Conservation (phyloP, 92 coral and sea anemone genomes). For the Chrysogorgia sp. region DNA sequence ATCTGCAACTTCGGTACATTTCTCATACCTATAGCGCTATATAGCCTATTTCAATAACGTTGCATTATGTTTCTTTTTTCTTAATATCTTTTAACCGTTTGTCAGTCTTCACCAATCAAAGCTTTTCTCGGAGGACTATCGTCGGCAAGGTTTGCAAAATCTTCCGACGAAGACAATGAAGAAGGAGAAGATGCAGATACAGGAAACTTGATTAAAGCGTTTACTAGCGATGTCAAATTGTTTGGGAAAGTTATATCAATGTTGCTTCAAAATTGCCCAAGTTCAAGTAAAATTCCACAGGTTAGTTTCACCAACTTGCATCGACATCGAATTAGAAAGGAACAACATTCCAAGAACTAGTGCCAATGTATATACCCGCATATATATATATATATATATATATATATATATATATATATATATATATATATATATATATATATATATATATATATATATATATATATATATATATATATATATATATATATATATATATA, state of each 20-base stretch:
- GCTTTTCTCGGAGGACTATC: slow-evolving; percentile 69
- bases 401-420: too few species aligned
- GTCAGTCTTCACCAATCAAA: slow-evolving; percentile 60
- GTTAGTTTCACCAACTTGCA: too few species aligned
- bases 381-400: too few species aligned
- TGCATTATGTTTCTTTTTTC: background rate
- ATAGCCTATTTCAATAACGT: too few species aligned
- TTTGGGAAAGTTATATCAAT: background rate
- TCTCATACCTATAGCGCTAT: too few species aligned
- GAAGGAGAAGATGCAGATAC: background rate
- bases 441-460: too few species aligned
- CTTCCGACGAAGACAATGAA: slow-evolving; percentile 6
- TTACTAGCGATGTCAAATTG: background rate
- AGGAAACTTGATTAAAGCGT: background rate
- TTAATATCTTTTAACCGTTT: background rate
- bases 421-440: too few species aligned
- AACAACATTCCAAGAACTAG: too few species aligned
- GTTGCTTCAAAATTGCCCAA: background rate
- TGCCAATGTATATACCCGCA: too few species aligned
- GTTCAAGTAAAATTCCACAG: background rate
- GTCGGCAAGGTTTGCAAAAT: slow-evolving; percentile 8
- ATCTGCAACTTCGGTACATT: too few species aligned
- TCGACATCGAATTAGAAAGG: background rate
- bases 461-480: too few species aligned
- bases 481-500: too few species aligned